Evolutionary conservation across 92 coral and sea anemone species (phyloP).

Genomic region (Zoanthus gigantus): DNA sequence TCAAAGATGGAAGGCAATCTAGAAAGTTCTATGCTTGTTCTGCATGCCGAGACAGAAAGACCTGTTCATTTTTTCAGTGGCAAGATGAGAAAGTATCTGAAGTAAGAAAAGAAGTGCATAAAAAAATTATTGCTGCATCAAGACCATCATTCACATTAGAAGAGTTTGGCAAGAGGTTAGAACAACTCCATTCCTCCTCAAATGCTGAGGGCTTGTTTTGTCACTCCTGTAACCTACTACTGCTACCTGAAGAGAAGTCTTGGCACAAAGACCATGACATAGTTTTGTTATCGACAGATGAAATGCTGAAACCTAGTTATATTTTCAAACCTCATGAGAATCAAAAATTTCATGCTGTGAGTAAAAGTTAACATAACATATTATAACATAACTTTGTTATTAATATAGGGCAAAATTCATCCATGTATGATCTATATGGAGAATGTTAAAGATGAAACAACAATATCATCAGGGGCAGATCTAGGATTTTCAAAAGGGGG

Average conservation of each 20-base stretch:
- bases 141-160: constrained; percentile 53
- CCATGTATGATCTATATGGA: neutral
- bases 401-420: too few relatives aligned
- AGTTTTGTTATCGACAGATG: constrained; percentile 46
- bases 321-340: constrained; percentile 87
- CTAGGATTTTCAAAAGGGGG: too few relatives aligned
- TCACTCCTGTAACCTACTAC: constrained; percentile 79
- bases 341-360: constrained; percentile 93
- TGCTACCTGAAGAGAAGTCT: constrained; percentile 50
- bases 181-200: constrained; percentile 34
- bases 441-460: neutral
- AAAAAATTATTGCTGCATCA: constrained; percentile 75
- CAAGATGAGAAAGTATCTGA: constrained; percentile 85
- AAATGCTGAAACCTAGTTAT: constrained; percentile 76
- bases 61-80: constrained; percentile 96
- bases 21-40: constrained; percentile 92
- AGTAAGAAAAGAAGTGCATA: constrained; percentile 75
- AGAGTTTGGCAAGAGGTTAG: constrained; percentile 55
- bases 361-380: neutral
- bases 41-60: constrained; percentile 91
- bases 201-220: constrained; percentile 70
- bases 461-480: too few relatives aligned
- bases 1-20: constrained; percentile 77
- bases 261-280: constrained; percentile 72
- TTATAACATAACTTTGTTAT: too few relatives aligned